Evolutionary conservation across 2,888 invertebrate species (phyloP).

Genomic region (Drosophila anceps): DNA sequence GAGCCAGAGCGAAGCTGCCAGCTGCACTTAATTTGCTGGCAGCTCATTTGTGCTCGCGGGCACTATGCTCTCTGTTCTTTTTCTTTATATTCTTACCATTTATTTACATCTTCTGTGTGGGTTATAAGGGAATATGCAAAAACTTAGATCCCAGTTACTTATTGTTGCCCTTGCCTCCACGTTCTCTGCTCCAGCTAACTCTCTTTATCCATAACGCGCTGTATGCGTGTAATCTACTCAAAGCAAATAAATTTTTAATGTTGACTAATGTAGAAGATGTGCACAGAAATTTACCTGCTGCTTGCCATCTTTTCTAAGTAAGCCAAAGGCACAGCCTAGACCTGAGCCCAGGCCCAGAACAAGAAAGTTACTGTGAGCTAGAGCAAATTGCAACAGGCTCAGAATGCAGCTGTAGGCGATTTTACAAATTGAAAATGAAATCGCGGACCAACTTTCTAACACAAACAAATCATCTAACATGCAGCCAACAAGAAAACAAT

Average conservation of each 20-base stretch:
- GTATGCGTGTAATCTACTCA: slow-evolving; percentile 75
- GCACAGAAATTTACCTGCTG: slow-evolving; percentile 66
- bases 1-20: slow-evolving; percentile 64
- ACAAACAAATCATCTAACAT: slow-evolving; percentile 43
- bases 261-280: slow-evolving; percentile 76
- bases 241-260: slow-evolving; percentile 78
- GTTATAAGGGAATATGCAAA: slow-evolving; percentile 54
- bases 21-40: slow-evolving; percentile 75
- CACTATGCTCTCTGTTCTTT: slow-evolving; percentile 20
- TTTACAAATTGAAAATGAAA: slow-evolving; percentile 58
- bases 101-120: slow-evolving; percentile 21
- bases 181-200: background rate
- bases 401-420: slow-evolving; percentile 33
- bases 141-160: slow-evolving; percentile 38
- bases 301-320: slow-evolving; percentile 21
- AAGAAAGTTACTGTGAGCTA: slow-evolving; percentile 20
- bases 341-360: slow-evolving; percentile 12
- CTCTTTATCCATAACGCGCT: slow-evolving; percentile 22
- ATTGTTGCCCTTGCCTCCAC: slow-evolving; percentile 15
- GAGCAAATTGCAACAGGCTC: slow-evolving; percentile 54
- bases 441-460: slow-evolving; percentile 42
- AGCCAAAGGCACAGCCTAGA: slow-evolving; percentile 18
- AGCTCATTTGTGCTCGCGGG: slow-evolving; percentile 66
- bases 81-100: slow-evolving; percentile 17
- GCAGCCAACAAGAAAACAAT: slow-evolving; percentile 14